These are phyloP conservation scores for Drosophila leontia DNA, from an alignment of 1,140 invertebrate species.

Conservation along the genomic window DNA sequence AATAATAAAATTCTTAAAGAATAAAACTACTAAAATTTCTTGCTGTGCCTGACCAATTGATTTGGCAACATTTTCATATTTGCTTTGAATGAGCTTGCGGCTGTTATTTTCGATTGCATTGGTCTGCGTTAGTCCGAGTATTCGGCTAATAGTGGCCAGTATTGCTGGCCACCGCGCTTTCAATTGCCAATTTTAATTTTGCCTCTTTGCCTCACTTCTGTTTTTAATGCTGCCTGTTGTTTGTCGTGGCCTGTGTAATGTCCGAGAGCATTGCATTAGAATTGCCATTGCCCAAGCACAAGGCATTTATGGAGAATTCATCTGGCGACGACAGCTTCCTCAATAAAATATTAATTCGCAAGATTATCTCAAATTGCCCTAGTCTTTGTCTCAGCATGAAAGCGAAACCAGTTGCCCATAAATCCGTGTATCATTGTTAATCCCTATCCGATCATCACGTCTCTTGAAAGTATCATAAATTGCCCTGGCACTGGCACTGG, in stretches of 20 bases:
- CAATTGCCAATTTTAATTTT: slow-evolving; percentile 63
- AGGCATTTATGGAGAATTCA: slow-evolving; percentile 16
- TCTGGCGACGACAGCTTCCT: slow-evolving; percentile 22
- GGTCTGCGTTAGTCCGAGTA: slow-evolving; percentile 48
- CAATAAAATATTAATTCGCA: slow-evolving; percentile 11
- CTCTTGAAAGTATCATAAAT: slow-evolving; percentile 18
- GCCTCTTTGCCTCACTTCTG: slow-evolving; percentile 52
- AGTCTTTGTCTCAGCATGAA: not conserved
- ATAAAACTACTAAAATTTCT: slow-evolving; percentile 9
- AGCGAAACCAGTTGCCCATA: slow-evolving; percentile 1
- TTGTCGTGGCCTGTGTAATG: slow-evolving; percentile 20
- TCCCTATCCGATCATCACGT: slow-evolving; percentile 34
- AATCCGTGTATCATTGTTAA: slow-evolving; percentile 11
- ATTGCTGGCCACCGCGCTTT: slow-evolving; percentile 52
- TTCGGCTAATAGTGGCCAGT: slow-evolving; percentile 56
- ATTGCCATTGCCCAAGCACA: slow-evolving; percentile 58
- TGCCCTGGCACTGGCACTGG: slow-evolving; percentile 46
- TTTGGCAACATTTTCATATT: slow-evolving; percentile 79
- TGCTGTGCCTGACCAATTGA: slow-evolving; percentile 49
- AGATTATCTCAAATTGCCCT: not conserved
- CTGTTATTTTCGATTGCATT: slow-evolving; percentile 24
- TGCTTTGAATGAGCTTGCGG: slow-evolving; percentile 49
- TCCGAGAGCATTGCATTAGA: slow-evolving; percentile 49
- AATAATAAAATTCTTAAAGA: not conserved
- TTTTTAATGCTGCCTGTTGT: slow-evolving; percentile 49